Conservation (phyloP, 2,888 invertebrate genomes). For the Acleris cristana region DNA sequence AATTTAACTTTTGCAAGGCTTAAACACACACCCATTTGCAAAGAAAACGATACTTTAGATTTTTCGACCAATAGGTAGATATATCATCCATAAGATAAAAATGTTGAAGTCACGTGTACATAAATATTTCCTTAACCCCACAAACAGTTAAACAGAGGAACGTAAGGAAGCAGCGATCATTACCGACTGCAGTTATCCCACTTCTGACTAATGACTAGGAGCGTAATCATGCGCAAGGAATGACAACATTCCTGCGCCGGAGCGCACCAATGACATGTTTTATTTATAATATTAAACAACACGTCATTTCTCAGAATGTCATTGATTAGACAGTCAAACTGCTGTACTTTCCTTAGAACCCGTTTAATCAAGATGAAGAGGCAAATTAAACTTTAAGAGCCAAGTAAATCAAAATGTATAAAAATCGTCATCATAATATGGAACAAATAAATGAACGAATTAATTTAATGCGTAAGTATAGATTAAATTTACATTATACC, state of each 20-base stretch:
- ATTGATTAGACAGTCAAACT: background rate
- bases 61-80: too few species aligned
- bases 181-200: conserved; percentile 9
- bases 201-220: conserved; percentile 15
- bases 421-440: too few species aligned
- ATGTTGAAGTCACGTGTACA: background rate
- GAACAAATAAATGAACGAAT: too few species aligned
- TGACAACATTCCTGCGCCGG: conserved; percentile 7
- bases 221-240: conserved; percentile 19
- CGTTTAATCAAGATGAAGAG: too few species aligned
- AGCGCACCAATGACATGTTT: conserved; percentile 7
- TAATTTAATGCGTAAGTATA: too few species aligned
- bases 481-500: too few species aligned
- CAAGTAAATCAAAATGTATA: too few species aligned
- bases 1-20: too few species aligned
- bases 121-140: background rate
- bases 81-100: too few species aligned
- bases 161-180: conserved; percentile 12
- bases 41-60: too few species aligned
- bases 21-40: too few species aligned
- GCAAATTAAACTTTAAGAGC: too few species aligned
- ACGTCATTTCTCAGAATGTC: background rate
- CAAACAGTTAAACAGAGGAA: background rate
- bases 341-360: background rate
- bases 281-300: background rate